Percentiles rank a stretch among this genome's conserved stretches.
These are phyloP conservation scores for Microcaecilia unicolor DNA, from an alignment of 2,797 vertebrate species.

Conservation along the genomic window DNA sequence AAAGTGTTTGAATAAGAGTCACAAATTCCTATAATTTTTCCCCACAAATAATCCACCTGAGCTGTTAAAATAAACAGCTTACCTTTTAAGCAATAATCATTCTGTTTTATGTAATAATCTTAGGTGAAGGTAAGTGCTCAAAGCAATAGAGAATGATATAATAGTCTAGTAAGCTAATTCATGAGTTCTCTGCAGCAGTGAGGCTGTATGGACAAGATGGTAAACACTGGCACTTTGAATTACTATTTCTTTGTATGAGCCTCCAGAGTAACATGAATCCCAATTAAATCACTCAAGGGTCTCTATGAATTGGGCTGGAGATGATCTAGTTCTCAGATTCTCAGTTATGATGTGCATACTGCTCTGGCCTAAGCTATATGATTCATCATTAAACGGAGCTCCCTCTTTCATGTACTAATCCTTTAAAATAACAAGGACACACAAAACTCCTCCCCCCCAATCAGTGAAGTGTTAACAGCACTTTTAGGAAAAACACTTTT, in stretches of 20 bases:
- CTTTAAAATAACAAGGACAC: no score
- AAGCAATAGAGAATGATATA: constrained; percentile 38
- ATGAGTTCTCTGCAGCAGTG: constrained; percentile 33
- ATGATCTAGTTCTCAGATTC: constrained; percentile 12
- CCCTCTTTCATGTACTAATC: constrained; percentile 11
- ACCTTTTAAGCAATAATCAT: no score
- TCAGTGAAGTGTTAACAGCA: no score
- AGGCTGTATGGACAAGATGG: constrained; percentile 13
- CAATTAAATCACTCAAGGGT: constrained; percentile 45
- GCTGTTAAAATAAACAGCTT: no score
- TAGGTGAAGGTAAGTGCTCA: constrained; percentile 35
- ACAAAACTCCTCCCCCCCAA: no score
- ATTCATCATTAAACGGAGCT: constrained; percentile 3
- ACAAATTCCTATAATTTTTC: no score
- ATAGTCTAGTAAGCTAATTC: constrained; percentile 47
- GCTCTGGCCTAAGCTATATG: constrained; percentile 23
- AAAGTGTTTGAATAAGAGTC: no score
- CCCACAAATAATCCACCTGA: no score
- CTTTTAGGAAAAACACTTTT: no score
- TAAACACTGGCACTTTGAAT: constrained; percentile 35
- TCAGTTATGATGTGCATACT: constrained; percentile 15
- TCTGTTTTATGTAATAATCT: constrained; percentile 32
- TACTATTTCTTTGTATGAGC: constrained; percentile 31
- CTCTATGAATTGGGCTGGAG: constrained; percentile 34
- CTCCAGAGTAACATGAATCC: constrained; percentile 50